Conservation (phyloP, 2,113 vertebrate species). For the Bungarus multicinctus region DNA sequence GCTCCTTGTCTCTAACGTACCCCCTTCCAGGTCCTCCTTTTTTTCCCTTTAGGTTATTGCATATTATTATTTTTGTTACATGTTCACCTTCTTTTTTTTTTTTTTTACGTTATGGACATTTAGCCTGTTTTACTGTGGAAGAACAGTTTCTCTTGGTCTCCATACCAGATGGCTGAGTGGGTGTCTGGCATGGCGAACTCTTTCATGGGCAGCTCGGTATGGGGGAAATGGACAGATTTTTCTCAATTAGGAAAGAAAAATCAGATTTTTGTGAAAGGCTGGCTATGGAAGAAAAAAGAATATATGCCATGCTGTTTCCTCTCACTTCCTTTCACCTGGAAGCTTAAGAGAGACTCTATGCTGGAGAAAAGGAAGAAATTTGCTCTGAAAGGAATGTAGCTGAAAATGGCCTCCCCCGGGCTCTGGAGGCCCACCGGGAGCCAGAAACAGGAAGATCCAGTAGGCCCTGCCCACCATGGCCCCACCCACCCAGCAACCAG, state of each 20-base stretch:
- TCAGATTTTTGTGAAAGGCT: neutral
- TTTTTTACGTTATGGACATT: neutral
- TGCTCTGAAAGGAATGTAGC: neutral
- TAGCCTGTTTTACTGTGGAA: neutral
- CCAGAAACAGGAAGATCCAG: no score
- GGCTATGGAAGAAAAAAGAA: neutral
- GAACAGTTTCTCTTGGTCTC: neutral
- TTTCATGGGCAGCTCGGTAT: neutral
- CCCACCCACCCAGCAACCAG: no score
- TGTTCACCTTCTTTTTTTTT: neutral
- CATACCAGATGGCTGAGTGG: conserved; percentile 5
- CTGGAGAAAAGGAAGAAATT: neutral
- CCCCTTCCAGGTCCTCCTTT: neutral
- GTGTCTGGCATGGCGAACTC: neutral
- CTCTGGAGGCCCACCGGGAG: no score
- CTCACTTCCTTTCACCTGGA: neutral
- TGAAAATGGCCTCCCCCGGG: no score
- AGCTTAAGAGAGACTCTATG: neutral
- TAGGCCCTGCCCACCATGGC: no score
- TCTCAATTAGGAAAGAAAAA: neutral
- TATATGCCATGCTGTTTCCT: neutral
- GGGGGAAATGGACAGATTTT: neutral
- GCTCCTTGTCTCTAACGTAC: neutral
- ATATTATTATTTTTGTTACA: neutral
- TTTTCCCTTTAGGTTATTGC: neutral